phyloP scores from a whole-genome alignment of 2,888 invertebrate genomes.

The Rhaphigaster nebulosa region DNA sequence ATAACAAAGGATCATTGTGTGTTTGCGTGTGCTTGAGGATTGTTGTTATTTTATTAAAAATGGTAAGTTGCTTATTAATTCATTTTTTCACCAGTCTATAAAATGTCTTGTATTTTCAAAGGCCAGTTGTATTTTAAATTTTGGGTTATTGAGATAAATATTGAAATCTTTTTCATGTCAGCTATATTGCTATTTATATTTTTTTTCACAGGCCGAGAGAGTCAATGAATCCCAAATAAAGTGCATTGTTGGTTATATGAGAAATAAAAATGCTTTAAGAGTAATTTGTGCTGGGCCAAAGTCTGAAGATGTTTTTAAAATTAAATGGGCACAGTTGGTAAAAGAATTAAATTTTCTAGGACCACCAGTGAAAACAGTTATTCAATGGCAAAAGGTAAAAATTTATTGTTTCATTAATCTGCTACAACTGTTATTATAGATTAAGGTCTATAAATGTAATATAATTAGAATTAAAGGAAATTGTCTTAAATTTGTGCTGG shows the following conservation, averaged over 20 bases:
- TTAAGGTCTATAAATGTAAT: too few species aligned
- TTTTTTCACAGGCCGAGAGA: neutral
- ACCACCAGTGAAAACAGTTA: neutral
- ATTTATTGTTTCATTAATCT: too few species aligned
- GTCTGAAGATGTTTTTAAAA: neutral
- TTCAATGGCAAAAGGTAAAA: neutral
- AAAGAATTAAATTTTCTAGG: neutral
- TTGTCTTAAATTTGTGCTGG: too few species aligned
- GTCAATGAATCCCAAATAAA: neutral
- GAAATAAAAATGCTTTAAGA: neutral
- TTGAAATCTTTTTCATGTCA: too few species aligned
- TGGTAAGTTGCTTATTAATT: neutral
- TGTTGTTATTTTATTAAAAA: neutral
- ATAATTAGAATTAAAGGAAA: too few species aligned
- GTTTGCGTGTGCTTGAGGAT: too few species aligned
- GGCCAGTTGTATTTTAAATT: too few species aligned
- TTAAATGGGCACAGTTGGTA: neutral
- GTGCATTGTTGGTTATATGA: neutral
- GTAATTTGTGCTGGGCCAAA: neutral
- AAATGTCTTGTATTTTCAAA: too few species aligned
- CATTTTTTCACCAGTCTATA: too few species aligned
- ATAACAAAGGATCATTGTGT: neutral
- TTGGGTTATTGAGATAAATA: too few species aligned
- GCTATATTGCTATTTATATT: neutral
- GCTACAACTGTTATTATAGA: too few species aligned